Conservation (phyloP, 2,888 invertebrate genomes). For the Hybos culiciformis region DNA sequence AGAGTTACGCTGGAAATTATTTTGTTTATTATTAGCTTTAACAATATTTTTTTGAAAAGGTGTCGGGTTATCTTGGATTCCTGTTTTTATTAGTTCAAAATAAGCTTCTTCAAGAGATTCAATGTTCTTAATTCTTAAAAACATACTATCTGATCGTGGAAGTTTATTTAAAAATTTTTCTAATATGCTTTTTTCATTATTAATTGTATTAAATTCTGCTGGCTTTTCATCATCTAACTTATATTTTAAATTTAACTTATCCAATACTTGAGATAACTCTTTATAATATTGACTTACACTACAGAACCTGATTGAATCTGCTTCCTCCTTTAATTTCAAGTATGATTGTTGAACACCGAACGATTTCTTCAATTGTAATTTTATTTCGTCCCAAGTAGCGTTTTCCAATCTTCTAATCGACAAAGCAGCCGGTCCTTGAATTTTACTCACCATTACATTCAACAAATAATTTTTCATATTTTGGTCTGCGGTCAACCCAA, state of each 20-base stretch:
- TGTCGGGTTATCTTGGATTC: background rate
- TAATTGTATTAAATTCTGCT: background rate
- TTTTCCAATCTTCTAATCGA: background rate
- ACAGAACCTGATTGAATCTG: background rate
- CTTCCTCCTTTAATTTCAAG: conserved; percentile 3
- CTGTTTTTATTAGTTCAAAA: background rate
- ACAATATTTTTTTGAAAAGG: background rate
- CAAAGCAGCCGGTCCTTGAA: background rate
- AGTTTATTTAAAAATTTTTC: conserved; percentile 3
- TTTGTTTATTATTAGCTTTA: background rate
- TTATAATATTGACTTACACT: conserved; percentile 4
- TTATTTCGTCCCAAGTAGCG: background rate
- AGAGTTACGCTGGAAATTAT: background rate
- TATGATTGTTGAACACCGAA: conserved; percentile 2
- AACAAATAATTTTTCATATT: background rate
- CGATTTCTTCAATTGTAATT: background rate
- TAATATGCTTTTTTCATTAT: conserved; percentile 3
- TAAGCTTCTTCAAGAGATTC: background rate
- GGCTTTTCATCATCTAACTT: background rate
- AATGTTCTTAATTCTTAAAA: conserved; percentile 1
- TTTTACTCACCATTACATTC: background rate
- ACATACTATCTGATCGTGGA: conserved; percentile 1
- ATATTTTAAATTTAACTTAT: conserved; percentile 5
- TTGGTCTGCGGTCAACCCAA: background rate
- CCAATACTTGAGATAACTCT: conserved; percentile 1